Conservation (phyloP, 2,888 invertebrate genomes). For the Pterostichus madidus region DNA sequence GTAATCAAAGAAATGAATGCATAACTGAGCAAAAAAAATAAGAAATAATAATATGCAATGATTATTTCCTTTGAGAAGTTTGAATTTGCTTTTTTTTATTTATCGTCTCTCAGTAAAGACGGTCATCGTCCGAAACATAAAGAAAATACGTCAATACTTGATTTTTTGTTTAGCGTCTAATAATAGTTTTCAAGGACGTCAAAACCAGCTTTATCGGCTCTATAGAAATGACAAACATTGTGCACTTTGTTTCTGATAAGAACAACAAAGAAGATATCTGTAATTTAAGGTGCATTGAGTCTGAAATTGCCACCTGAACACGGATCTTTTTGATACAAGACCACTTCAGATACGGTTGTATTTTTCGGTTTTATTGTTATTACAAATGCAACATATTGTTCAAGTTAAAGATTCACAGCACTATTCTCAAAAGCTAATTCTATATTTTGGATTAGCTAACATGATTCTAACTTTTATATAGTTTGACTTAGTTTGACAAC, state of each 20-base stretch:
- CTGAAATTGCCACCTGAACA: too few species aligned
- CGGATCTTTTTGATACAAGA: not conserved
- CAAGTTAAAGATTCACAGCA: too few species aligned
- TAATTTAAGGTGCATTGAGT: too few species aligned
- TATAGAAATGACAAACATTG: not conserved
- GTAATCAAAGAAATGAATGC: constrained; percentile 12
- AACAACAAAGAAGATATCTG: too few species aligned
- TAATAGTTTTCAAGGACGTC: constrained; percentile 30
- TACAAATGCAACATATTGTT: not conserved
- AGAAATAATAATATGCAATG: not conserved
- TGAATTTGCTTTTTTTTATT: too few species aligned
- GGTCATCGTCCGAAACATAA: constrained; percentile 33
- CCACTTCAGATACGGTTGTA: too few species aligned
- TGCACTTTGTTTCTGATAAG: not conserved
- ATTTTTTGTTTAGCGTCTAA: constrained; percentile 23
- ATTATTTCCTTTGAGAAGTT: not conserved
- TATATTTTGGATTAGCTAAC: too few species aligned
- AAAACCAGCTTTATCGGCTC: constrained; percentile 27
- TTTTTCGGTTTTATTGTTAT: too few species aligned
- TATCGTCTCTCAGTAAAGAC: not conserved
- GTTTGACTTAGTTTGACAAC: too few species aligned
- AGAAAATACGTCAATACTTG: constrained; percentile 30
- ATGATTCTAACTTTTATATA: too few species aligned
- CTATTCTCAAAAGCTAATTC: too few species aligned
- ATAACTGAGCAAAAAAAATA: not conserved